phyloP scores from a whole-genome alignment of 2,888 invertebrate genomes.

The Salpingus planirostris region DNA sequence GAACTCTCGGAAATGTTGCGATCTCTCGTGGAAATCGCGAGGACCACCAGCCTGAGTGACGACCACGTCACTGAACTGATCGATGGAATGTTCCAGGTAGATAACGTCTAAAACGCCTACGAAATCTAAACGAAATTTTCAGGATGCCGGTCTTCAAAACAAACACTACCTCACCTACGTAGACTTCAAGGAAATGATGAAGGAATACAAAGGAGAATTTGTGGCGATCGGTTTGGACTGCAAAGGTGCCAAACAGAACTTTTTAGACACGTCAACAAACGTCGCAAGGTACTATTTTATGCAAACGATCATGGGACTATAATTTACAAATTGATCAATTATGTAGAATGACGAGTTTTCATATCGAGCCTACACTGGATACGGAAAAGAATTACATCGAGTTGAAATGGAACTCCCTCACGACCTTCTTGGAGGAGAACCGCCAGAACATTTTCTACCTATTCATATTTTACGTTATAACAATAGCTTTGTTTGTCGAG shows the following conservation, averaged over 20 bases:
- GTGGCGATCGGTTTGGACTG: constrained; percentile 91
- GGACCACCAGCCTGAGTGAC: constrained; percentile 83
- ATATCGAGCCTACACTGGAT: constrained; percentile 74
- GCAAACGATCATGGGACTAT: constrained; percentile 50
- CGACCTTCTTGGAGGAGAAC: constrained; percentile 91
- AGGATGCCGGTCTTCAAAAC: constrained; percentile 83
- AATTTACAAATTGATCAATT: constrained; percentile 1
- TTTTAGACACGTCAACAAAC: constrained; percentile 88
- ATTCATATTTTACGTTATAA: constrained; percentile 90
- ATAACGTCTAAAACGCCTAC: constrained; percentile 14
- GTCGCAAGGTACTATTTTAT: constrained; percentile 55
- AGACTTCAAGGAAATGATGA: constrained; percentile 94
- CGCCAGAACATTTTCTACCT: constrained; percentile 93
- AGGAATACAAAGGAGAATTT: constrained; percentile 91
- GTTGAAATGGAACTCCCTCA: constrained; percentile 76
- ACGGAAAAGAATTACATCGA: constrained; percentile 59
- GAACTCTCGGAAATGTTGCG: constrained; percentile 90
- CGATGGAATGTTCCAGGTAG: constrained; percentile 85
- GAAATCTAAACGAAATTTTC: constrained; percentile 17
- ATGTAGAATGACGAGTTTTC: constrained; percentile 83
- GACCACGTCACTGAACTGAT: constrained; percentile 87
- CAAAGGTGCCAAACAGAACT: constrained; percentile 92
- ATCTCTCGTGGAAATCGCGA: constrained; percentile 85
- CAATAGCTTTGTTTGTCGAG: constrained; percentile 88
- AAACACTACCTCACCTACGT: constrained; percentile 85